phyloP scores from a whole-genome alignment of 35 echinoderm and acorn worm species.

The Lytechinus variegatus region DNA sequence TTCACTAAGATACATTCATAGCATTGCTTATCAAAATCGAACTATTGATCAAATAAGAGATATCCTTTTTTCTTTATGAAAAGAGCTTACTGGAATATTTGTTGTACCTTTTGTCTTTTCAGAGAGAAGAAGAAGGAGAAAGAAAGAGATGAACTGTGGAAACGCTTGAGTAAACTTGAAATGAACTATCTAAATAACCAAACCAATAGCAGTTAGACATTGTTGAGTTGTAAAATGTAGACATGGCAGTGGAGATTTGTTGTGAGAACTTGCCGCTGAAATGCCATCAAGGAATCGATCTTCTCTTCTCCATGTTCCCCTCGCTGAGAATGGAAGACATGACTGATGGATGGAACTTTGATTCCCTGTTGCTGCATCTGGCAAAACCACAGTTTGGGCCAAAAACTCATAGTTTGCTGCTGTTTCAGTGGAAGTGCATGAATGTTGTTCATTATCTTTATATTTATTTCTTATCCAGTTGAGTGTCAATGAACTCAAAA shows the following conservation, averaged over 20 bases:
- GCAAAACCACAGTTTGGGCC: slow-evolving; percentile 27
- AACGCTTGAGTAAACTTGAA: slow-evolving; percentile 95
- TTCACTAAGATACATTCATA: not conserved
- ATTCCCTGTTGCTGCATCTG: not conserved
- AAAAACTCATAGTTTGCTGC: slow-evolving; percentile 5
- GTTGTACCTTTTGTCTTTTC: slow-evolving; percentile 11
- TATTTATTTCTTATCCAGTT: slow-evolving; percentile 32
- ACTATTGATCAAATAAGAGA: not conserved
- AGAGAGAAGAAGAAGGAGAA: slow-evolving; percentile 99
- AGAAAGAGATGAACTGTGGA: slow-evolving; percentile 98
- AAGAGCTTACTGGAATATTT: not conserved
- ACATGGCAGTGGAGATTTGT: slow-evolving; percentile 28
- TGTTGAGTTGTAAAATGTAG: not conserved
- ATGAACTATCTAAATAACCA: slow-evolving; percentile 88
- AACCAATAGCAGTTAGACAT: slow-evolving; percentile 48
- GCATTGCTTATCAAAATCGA: not conserved
- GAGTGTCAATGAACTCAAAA: not conserved
- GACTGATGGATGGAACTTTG: not conserved
- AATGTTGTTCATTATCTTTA: slow-evolving; percentile 30
- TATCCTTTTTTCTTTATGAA: not conserved
- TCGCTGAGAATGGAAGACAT: not conserved
- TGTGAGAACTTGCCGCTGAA: not conserved
- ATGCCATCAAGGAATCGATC: not conserved
- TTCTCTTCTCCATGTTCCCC: slow-evolving; percentile 2
- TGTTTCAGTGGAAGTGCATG: slow-evolving; percentile 42